These are phyloP conservation scores for Samia ricini DNA, from an alignment of 1,140 invertebrate species.

Conservation along the genomic window DNA sequence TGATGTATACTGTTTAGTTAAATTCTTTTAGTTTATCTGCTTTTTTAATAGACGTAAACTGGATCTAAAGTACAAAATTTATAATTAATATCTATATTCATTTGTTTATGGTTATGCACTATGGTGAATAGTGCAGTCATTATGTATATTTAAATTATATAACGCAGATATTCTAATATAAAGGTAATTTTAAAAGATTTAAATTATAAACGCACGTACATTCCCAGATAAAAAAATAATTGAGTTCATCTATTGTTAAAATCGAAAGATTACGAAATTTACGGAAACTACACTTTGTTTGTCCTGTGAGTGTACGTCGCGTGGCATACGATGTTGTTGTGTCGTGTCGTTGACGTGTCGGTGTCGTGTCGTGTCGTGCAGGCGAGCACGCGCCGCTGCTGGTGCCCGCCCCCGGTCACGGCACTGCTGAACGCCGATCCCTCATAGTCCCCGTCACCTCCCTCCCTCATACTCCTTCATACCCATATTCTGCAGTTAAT, in stretches of 20 bases:
- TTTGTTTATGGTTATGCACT: too few relatives aligned
- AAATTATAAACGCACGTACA: background rate
- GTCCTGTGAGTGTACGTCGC: background rate
- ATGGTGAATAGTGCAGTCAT: background rate
- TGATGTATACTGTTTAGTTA: background rate
- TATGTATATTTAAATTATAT: background rate
- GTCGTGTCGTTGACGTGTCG: constrained; percentile 30
- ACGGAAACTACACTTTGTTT: background rate
- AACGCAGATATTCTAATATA: background rate
- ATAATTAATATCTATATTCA: too few relatives aligned
- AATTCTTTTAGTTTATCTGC: constrained; percentile 2
- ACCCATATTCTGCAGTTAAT: background rate
- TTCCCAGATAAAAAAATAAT: background rate
- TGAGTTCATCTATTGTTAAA: background rate
- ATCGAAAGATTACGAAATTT: background rate
- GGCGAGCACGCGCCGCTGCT: constrained; percentile 81
- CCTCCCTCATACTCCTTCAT: background rate
- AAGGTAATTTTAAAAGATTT: background rate
- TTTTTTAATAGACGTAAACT: background rate
- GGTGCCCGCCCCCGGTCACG: constrained; percentile 62
- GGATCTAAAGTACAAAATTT: too few relatives aligned
- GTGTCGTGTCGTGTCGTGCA: constrained; percentile 63
- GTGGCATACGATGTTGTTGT: constrained; percentile 11
- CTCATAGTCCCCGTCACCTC: constrained; percentile 8
- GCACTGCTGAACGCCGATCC: constrained; percentile 53